Evolutionary conservation across 2,797 vertebrate species (phyloP).

Genomic region (Rhinella marina): DNA sequence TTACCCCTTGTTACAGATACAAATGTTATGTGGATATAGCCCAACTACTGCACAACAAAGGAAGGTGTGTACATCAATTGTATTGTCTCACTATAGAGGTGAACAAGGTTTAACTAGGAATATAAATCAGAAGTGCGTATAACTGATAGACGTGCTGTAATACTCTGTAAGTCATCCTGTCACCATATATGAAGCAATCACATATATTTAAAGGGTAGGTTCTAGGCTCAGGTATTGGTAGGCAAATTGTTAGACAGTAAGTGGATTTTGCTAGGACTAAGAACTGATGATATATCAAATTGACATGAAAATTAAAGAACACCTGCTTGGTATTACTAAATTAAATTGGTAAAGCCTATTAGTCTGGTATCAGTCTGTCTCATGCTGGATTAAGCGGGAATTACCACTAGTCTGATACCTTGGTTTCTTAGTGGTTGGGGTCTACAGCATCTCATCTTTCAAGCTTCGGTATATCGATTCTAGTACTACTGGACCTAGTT

Average conservation of each 20-base stretch:
- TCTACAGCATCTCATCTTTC: not conserved
- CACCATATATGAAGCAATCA: not conserved
- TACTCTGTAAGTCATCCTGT: not conserved
- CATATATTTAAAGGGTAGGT: not conserved
- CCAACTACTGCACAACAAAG: not conserved
- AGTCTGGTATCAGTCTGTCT: conserved; percentile 27
- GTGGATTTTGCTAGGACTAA: not conserved
- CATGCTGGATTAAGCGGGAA: conserved; percentile 12
- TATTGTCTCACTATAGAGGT: not conserved
- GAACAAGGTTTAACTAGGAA: not conserved
- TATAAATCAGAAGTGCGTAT: not conserved
- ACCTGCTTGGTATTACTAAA: conserved; percentile 20
- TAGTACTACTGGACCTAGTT: no score
- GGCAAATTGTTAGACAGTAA: not conserved
- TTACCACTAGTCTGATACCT: not conserved
- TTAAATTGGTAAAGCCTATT: conserved; percentile 3
- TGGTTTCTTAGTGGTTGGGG: not conserved
- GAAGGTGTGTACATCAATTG: not conserved
- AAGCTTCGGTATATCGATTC: not conserved
- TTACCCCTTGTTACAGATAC: no score
- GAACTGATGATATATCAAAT: not conserved
- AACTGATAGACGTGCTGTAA: not conserved
- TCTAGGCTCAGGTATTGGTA: not conserved
- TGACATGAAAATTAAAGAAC: conserved; percentile 1
- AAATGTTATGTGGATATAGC: not conserved